Evolutionary conservation across 2,888 invertebrate species (phyloP), one percentile per base, ranked within the genome.

Genomic region (Drosophila pseudotakahashii): DNA sequence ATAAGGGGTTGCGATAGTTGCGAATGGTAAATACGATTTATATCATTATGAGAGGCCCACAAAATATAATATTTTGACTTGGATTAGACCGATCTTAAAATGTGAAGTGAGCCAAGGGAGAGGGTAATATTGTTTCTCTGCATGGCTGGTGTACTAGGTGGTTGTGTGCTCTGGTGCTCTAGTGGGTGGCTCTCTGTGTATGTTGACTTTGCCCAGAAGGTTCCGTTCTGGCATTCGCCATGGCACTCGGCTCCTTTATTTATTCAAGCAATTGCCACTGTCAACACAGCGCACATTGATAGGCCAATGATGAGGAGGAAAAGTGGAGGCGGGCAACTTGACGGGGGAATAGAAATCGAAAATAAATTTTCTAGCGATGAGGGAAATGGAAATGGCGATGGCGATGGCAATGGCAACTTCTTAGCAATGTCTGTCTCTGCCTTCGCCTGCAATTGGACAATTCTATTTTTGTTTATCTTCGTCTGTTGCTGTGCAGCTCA

Each of bases 181-280:
- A 19, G 36, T 48, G 26, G 13, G 30, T 32, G 14, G 7, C 36
- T 5, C 9, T 3, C 23, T 36, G 10, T 14, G n/a, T 10, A 30
- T 69, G 60, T 68, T 69, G 68, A 68, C 67, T 69, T 68, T 68
- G 52, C 68, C 68, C 69, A 53, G 60, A 53, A 51, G 68, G 36
- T 39, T 64, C 30, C 13, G 47, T 19, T 23, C 42, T 54, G 51
- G 55, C 55, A 55, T 51, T 68, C 34, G 51, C 37, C 9, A 41
- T 53, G 48, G 54, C 61, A 54, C 52, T 69, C 39, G 54, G 47
- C 39, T 64, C 60, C 67, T 68, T 79, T 80, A 80, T 81, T 80
- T 80, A 81, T 80, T 80, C 63, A 81, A 80, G 79, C 81, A 80
- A 80, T 80, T 80, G 80, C 62, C 76, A 78, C 74, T 80, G 80